Percentiles rank a stretch among this genome's conserved stretches.
Evolutionary conservation across 2,113 vertebrate species (phyloP).

Genomic region (Pomatorhinus ruficollis): DNA sequence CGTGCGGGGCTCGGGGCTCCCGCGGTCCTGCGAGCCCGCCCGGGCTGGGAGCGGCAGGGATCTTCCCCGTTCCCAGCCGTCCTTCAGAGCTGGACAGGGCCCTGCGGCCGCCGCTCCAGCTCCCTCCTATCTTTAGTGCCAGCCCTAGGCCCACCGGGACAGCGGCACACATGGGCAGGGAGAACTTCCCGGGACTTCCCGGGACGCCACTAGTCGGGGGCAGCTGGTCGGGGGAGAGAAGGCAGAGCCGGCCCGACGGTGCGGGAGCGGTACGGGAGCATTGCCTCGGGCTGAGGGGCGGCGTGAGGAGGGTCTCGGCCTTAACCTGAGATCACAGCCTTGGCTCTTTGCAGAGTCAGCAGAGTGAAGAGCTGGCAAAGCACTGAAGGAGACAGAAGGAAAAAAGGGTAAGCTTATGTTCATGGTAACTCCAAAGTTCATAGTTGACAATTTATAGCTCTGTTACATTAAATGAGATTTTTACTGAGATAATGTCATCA

Average conservation of each 20-base stretch:
- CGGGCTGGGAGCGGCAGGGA: neutral
- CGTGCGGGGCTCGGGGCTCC: neutral
- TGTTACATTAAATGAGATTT: neutral
- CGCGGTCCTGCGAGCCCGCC: neutral
- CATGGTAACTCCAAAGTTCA: neutral
- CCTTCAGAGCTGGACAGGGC: neutral
- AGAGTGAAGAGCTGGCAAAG: neutral
- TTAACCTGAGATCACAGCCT: too few relatives aligned
- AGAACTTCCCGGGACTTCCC: rapidly evolving
- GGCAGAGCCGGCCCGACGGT: too few relatives aligned
- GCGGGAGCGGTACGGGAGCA: neutral
- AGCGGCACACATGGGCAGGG: neutral
- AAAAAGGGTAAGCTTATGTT: neutral
- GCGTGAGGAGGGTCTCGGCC: rapidly evolving
- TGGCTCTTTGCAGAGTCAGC: neutral
- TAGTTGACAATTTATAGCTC: neutral
- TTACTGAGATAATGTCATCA: neutral
- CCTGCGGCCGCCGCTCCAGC: neutral
- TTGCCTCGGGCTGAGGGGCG: neutral
- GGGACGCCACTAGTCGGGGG: too few relatives aligned
- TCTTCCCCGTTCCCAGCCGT: neutral
- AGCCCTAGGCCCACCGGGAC: neutral
- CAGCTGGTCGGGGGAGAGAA: rapidly evolving
- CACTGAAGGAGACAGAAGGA: neutral
- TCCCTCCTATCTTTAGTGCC: rapidly evolving